Evolutionary conservation across 2,888 invertebrate species (phyloP), one percentile per base, ranked within the genome.

Genomic region (Drosophila prostipennis): DNA sequence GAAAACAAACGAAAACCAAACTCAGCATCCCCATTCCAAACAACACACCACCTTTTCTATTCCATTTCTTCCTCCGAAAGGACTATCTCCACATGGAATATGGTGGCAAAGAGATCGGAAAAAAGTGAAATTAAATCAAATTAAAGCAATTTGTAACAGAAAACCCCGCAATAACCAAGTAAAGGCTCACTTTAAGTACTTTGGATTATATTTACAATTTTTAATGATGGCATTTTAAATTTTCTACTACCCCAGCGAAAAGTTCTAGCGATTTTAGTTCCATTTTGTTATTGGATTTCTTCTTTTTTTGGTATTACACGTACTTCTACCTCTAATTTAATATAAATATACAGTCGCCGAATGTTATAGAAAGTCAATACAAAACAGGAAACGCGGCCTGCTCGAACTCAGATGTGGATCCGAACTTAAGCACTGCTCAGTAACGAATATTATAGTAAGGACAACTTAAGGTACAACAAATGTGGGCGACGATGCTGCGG

Each of bases 321-420:
- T 64, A 67, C 23, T 8, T 67, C 43, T 67, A 68, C 34, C 26
- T n/a, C 46, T 68, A 59, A 69, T 69, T 69, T 59, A 69, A 53
- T 69, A 69, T 69, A 40, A 69, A 69, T 53, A 69, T 59, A 69
- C 52, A 69, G 59, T 69, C 68, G 68, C 69, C 52, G 42, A 53
- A 46, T 39, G 16, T 53, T 46, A 32, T 7, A 45, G 60, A 45
- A 64, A 45, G 23, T 46, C 32, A 60, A 64, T 46, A 16, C 23
- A 23, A 26, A 52, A 37, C 63, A 51, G 23, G 43, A 61, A 14
- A 29, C 40, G 29, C 19, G 10, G 10, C 13, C 6, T 39, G 39
- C 32, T 39, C 23, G 11, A 7, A 7, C 14, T 3, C 34, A 34
- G 45, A 19, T 49, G 23, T 13, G 6, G 54, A 45, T 8, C 14